Base-by-base conservation (phyloP, 1,140 invertebrate genomes). In the Glomeris maerens region DNA sequence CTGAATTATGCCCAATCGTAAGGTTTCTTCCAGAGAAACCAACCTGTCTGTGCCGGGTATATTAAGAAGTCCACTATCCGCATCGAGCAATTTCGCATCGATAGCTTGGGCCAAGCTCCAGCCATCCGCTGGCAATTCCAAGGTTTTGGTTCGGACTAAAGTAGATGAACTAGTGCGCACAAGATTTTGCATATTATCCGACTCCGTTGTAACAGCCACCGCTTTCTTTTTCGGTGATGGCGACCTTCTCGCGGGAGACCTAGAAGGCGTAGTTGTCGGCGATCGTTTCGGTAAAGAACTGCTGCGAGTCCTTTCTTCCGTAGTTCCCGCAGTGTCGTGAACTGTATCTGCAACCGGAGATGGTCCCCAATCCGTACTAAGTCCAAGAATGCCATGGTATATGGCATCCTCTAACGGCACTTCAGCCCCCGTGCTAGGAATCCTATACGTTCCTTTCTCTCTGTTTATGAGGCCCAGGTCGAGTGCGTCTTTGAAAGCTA, bases 41-140 rank as follows among this genome's bases (percentile, higher is more conserved):
- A 85, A 67, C 59, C 84, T 74, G 63, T 90, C 84, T 1, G 85
- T 87, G 27, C 81, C 81, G 29, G 88, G 86, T 58, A 95, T 84
- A 45, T 81, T 80, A 61, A 94, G 90, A 2, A 88, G 69, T 2
- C 89, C 88, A 3, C 77, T 81, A 1, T 76, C 71, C 1, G 84
- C 76, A 68, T 94, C 81, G 56, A 91, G 85, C 2, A 90, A 64
- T 38, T 76, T 75, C 62, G 79, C 74, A 27, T 80, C 70, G 45
- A 90, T 86, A 7, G 83, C 83, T 60, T 87, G 80, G 45, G 73
- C 68, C 0, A 91, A 66, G 44, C 72, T 72, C 87, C 86, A 89
- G 5, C 85, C 85, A 54, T 81, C 79, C n/a, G 72, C 67, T 1
- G 86, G 84, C n/a, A 88, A 46, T 20, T 27, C n/a, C n/a, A n/a